Conservation (phyloP, 1,140 invertebrate species). For the Varroa destructor region DNA sequence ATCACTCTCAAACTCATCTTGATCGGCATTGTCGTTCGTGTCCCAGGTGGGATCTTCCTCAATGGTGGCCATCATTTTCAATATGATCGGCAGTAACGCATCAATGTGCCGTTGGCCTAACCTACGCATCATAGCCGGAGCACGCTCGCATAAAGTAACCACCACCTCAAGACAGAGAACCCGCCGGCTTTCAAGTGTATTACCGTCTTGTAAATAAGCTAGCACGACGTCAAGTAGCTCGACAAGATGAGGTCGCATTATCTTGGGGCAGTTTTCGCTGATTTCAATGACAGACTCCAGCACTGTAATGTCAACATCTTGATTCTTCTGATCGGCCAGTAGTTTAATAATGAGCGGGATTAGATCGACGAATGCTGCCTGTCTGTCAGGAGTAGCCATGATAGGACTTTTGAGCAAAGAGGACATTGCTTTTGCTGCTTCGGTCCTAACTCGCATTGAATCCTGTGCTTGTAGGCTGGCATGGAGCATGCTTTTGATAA, state of each 20-base stretch:
- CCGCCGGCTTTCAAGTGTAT: constrained; percentile 67
- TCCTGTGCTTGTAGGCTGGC: neutral
- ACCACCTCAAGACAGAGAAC: constrained; percentile 84
- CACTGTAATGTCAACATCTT: constrained; percentile 68
- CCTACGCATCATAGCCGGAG: constrained; percentile 87
- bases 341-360: constrained; percentile 56
- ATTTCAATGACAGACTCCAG: constrained; percentile 84
- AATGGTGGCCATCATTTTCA: constrained; percentile 92
- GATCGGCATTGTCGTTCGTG: constrained; percentile 54
- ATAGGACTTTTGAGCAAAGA: neutral
- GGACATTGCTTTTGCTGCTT: constrained; percentile 28
- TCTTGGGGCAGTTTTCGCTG: constrained; percentile 82
- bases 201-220: constrained; percentile 58
- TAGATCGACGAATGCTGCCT: constrained; percentile 72
- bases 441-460: constrained; percentile 5
- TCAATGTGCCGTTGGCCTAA: constrained; percentile 61
- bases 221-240: constrained; percentile 79
- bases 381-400: constrained; percentile 44
- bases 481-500: neutral
- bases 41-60: constrained; percentile 83
- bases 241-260: constrained; percentile 67
- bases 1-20: constrained; percentile 57
- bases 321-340: constrained; percentile 56
- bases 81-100: constrained; percentile 58
- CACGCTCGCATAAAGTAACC: constrained; percentile 84